These are phyloP conservation scores for Oscheius onirici DNA, from an alignment of 2,888 invertebrate genomes.

Conservation along the genomic window DNA sequence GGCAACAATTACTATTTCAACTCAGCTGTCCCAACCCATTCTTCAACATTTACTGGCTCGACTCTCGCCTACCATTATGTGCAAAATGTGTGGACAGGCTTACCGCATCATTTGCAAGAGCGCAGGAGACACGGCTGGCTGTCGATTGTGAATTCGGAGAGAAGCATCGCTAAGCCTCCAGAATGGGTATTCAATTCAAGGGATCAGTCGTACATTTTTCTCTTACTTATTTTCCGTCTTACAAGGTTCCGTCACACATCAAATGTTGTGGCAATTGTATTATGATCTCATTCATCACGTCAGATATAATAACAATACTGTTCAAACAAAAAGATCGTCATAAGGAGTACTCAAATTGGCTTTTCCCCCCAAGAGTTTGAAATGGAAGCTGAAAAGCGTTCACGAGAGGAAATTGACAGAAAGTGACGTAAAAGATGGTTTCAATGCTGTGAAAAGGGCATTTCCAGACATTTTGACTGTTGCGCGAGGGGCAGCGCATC, in stretches of 20 bases:
- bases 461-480: constrained; percentile 16
- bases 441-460: not conserved
- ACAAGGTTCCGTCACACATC: too few species aligned
- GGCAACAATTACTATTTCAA: too few species aligned
- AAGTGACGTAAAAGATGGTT: not conserved
- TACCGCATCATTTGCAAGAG: constrained; percentile 15
- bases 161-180: constrained; percentile 10
- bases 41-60: too few species aligned
- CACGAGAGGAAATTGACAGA: not conserved
- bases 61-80: too few species aligned
- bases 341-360: not conserved
- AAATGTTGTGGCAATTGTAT: too few species aligned
- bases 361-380: not conserved
- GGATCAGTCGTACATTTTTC: constrained; percentile 11
- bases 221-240: too few species aligned
- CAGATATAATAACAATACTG: too few species aligned
- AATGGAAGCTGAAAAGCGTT: too few species aligned
- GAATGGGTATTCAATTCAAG: constrained; percentile 17
- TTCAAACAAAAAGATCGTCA: not conserved
- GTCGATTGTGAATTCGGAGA: constrained; percentile 19
- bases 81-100: not conserved
- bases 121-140: not conserved
- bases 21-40: too few species aligned
- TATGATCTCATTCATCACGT: too few species aligned
- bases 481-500: constrained; percentile 21